Evolutionary conservation across 2,113 vertebrate species (phyloP).

Genomic region (Oenanthe oenanthe): DNA sequence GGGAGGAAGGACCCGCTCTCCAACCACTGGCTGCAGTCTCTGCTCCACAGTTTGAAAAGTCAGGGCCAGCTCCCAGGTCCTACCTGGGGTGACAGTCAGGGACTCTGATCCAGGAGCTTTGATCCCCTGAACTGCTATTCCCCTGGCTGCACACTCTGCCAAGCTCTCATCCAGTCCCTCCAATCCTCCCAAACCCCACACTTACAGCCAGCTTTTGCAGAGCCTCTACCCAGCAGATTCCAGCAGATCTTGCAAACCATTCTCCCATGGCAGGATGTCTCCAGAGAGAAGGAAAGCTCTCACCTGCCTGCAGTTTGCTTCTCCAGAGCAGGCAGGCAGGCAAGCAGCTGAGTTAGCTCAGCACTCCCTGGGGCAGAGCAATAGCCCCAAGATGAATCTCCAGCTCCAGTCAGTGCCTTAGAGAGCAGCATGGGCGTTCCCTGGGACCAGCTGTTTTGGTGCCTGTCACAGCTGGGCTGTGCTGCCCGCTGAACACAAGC

Average conservation of each 20-base stretch:
- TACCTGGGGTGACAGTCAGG: neutral
- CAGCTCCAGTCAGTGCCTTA: neutral
- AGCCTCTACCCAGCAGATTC: constrained; percentile 37
- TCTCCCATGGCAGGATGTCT: constrained; percentile 50
- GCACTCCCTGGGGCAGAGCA: neutral
- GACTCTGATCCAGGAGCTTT: neutral
- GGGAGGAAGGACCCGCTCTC: neutral
- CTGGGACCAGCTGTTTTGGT: neutral
- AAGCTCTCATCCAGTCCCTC: neutral
- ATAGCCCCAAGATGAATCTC: neutral
- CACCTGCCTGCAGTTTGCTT: neutral
- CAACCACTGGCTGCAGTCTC: neutral
- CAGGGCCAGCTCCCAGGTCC: neutral
- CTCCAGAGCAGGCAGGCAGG: neutral
- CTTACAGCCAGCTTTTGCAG: constrained; percentile 54
- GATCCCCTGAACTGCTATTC: neutral
- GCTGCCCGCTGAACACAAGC: neutral
- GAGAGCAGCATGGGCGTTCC: neutral
- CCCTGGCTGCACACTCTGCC: neutral
- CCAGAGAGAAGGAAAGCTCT: neutral
- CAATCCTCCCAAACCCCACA: neutral
- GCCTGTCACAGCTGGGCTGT: neutral
- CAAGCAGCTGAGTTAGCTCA: neutral
- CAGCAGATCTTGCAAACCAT: neutral
- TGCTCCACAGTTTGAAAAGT: neutral